These are phyloP conservation scores for Echinometra lucunter DNA, from an alignment of 53 echinoderm and acorn worm genomes.

Conservation along the genomic window DNA sequence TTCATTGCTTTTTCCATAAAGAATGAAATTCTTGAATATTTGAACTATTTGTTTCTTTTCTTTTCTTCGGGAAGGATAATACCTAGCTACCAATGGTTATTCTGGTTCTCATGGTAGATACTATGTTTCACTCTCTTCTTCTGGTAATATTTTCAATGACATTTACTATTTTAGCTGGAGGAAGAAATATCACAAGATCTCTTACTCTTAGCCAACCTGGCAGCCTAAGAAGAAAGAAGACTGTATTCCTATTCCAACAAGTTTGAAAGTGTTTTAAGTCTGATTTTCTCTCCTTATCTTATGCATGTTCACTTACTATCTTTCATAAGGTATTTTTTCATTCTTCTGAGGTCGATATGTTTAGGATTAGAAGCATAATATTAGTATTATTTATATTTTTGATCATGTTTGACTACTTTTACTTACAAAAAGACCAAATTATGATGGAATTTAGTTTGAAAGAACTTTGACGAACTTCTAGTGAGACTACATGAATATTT, in stretches of 20 bases:
- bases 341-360: background rate
- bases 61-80: constrained; percentile 22
- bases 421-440: constrained; percentile 15
- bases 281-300: constrained; percentile 13
- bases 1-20: background rate
- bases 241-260: background rate
- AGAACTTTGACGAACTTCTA: background rate
- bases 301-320: constrained; percentile 33
- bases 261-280: background rate
- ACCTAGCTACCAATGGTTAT: background rate
- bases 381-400: background rate
- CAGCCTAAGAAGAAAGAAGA: constrained; percentile 20
- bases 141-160: background rate
- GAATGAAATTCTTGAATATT: constrained; percentile 27
- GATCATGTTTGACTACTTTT: constrained; percentile 38
- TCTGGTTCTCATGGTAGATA: constrained; percentile 38
- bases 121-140: constrained; percentile 50
- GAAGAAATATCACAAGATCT: background rate
- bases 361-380: constrained; percentile 28
- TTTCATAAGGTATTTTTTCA: background rate
- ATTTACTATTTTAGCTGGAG: background rate
- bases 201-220: background rate
- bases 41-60: background rate
- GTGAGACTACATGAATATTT: background rate
- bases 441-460: background rate